Evolutionary conservation across 1,140 invertebrate species (phyloP), one percentile per base, ranked within the genome.

Genomic region (Heliconius melpomene): DNA sequence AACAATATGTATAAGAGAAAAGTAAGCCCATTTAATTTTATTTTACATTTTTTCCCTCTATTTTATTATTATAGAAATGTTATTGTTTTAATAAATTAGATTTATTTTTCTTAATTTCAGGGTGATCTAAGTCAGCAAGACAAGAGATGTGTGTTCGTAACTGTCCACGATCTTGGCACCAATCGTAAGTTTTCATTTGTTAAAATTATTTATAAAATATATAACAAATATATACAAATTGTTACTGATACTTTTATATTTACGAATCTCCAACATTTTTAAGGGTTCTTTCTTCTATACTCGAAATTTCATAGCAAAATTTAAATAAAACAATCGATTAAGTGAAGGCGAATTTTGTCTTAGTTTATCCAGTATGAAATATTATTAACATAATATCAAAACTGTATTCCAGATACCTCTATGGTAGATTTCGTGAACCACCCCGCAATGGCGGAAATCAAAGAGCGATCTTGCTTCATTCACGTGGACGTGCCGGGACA

Each of bases 401-500:
- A 66, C 16, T 26, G 16, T 29, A 77, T 92, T 90, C 9, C 93
- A 97, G 97, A 97, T 90, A 96, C 96, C 60, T 96, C 96, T 7
- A 96, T 97, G 91, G 96, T 97, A 87, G 96, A 97, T 87, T 97
- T 97, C 86, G 96, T 98, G 73, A 96, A 97, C 86, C 96, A 97
- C 90, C 96, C 97, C 8, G 96, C 96, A 74, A 98, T 98, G 98
- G 94, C 94, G 60, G 97, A 98, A 93, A 97, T 98, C 76, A 97
- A 97, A 88, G 96, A 98, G 60, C 95, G 98, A 50, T 98, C 97
- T 60, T 96, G 98, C 86, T 98, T 98, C 94, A 97, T 98, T 79
- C 97, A 98, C 90, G 96, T 98, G 18, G 98, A 98, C 91, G 96
- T 98, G 20, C 98, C 98, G 2, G 98, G 98, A 1, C 98, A 98